These are phyloP conservation scores for Gracilinanus agilis DNA, from an alignment of 2,113 vertebrate species.

Conservation along the genomic window DNA sequence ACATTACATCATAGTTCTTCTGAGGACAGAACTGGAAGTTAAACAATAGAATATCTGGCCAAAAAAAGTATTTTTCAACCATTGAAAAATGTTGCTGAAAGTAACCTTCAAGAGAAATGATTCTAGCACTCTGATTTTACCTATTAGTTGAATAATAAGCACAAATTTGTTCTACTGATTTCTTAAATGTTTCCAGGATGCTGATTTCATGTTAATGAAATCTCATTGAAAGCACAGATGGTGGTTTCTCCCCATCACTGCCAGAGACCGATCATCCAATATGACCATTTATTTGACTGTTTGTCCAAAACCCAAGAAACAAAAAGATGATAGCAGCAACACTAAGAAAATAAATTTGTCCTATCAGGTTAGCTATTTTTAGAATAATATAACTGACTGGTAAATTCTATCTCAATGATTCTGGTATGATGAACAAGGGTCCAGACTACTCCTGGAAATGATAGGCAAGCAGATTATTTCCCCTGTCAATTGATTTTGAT, in stretches of 20 bases:
- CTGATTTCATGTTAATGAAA: neutral
- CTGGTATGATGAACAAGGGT: slow-evolving; percentile 39
- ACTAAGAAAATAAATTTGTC: slow-evolving; percentile 61
- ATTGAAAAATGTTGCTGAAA: neutral
- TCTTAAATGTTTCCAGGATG: neutral
- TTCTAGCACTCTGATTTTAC: neutral
- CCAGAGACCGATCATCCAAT: slow-evolving; percentile 28
- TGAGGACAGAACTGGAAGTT: neutral
- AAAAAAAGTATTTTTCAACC: neutral
- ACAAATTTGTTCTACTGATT: neutral
- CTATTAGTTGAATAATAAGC: neutral
- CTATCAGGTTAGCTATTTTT: slow-evolving; percentile 71
- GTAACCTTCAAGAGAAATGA: neutral
- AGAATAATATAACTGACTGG: slow-evolving; percentile 66
- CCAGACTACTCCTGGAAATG: slow-evolving; percentile 21
- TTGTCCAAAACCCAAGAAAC: slow-evolving; percentile 41
- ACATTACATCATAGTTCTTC: neutral
- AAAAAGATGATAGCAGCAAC: neutral
- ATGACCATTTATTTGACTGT: slow-evolving; percentile 50
- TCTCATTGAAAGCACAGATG: neutral
- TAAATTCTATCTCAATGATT: slow-evolving; percentile 65
- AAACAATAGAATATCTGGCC: neutral
- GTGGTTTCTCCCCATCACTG: slow-evolving; percentile 12
- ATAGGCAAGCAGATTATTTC: slow-evolving; percentile 39
- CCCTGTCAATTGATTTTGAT: slow-evolving; percentile 15